These are phyloP conservation scores for Sminthurinus aureus DNA, from an alignment of 2,888 invertebrate genomes.

Conservation along the genomic window DNA sequence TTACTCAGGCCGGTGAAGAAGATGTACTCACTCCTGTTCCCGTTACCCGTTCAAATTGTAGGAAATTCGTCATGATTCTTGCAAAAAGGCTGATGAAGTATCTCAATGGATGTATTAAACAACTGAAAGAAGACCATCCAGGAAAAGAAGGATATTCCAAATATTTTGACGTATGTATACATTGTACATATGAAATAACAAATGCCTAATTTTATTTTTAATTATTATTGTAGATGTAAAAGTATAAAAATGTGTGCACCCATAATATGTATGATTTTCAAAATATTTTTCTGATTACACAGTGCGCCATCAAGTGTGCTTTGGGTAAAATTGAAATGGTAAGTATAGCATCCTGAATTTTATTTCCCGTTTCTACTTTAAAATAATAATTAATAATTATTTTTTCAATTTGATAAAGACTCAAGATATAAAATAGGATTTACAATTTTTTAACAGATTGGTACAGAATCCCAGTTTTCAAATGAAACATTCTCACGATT, in stretches of 20 bases:
- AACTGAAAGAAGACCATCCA: not conserved
- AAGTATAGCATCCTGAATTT: not conserved
- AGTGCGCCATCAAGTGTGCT: conserved; percentile 4
- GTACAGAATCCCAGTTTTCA: not conserved
- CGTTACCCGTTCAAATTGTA: not conserved
- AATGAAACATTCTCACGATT: not conserved
- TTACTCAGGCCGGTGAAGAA: no score
- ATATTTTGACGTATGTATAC: not conserved
- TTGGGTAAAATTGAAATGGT: not conserved
- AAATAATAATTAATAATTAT: not conserved
- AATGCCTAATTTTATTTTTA: not conserved
- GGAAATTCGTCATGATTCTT: not conserved
- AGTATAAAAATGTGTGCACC: not conserved
- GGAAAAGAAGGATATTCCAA: not conserved
- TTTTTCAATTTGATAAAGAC: not conserved
- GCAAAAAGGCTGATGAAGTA: conserved; percentile 6
- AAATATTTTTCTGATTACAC: not conserved
- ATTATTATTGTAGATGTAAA: not conserved
- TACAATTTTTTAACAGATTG: not conserved
- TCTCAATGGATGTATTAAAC: not conserved
- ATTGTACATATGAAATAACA: not conserved
- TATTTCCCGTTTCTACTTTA: no score
- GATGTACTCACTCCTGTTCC: no score
- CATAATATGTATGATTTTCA: not conserved
- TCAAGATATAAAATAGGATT: no score